Conservation (phyloP, 2,113 vertebrate species). For the Neogale vison region DNA sequence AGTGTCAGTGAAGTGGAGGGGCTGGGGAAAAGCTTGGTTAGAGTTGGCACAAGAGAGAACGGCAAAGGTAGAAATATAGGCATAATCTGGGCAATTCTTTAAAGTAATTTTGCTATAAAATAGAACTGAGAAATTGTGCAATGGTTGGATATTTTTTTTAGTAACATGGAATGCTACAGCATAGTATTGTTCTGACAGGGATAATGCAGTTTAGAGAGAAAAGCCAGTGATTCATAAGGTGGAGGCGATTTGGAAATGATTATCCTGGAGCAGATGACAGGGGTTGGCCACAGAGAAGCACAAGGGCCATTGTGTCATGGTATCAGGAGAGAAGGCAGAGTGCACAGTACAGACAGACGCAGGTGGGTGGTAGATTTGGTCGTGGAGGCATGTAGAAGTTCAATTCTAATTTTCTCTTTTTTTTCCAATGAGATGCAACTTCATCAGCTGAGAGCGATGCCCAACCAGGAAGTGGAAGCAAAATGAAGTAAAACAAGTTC, state of each 20-base stretch:
- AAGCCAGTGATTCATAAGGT: background rate
- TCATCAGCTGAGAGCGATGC: background rate
- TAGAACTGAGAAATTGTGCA: background rate
- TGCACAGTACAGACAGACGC: background rate
- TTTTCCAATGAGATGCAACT: background rate
- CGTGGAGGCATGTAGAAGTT: background rate
- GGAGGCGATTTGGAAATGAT: background rate
- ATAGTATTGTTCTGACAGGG: background rate
- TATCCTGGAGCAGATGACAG: background rate
- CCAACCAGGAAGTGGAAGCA: background rate
- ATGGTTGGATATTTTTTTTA: background rate
- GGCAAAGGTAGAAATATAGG: background rate
- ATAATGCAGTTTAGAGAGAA: background rate
- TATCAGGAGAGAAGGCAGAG: background rate
- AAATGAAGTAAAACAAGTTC: background rate
- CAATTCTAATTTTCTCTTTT: background rate
- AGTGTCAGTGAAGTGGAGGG: background rate
- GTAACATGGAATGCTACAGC: background rate
- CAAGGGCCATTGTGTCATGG: too few relatives aligned
- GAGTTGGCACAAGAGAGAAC: background rate
- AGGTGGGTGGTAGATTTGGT: background rate
- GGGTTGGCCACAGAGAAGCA: background rate
- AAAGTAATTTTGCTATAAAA: background rate
- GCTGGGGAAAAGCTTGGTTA: background rate
- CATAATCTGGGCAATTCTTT: background rate